phyloP scores from a whole-genome alignment of 2,797 vertebrate species.

The Knipowitschia caucasica region DNA sequence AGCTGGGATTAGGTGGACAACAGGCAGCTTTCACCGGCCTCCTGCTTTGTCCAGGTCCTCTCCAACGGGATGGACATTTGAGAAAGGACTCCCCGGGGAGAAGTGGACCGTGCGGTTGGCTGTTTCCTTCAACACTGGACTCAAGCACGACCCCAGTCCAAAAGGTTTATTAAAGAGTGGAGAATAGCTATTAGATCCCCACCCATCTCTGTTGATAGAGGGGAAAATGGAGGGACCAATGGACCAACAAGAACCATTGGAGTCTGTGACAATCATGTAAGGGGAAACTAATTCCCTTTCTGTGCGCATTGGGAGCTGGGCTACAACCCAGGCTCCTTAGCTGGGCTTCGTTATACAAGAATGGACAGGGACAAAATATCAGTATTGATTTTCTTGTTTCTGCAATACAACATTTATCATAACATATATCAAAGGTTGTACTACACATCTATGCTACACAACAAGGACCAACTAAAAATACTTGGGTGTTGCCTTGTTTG shows the following conservation, averaged over 20 bases:
- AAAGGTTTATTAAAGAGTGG: slow-evolving; percentile 69
- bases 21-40: slow-evolving; percentile 66
- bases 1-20: slow-evolving; percentile 69
- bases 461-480: not conserved
- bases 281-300: slow-evolving; percentile 50
- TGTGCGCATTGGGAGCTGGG: slow-evolving; percentile 14
- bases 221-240: slow-evolving; percentile 55
- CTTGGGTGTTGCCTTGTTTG: too few relatives aligned
- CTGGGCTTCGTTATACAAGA: slow-evolving; percentile 3
- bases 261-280: slow-evolving; percentile 55
- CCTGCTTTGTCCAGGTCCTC: slow-evolving; percentile 68
- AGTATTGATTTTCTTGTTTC: slow-evolving; percentile 3
- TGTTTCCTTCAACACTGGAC: slow-evolving; percentile 60
- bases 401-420: not conserved
- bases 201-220: slow-evolving; percentile 61
- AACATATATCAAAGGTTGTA: not conserved
- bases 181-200: slow-evolving; percentile 69
- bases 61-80: slow-evolving; percentile 58
- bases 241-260: slow-evolving; percentile 50
- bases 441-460: not conserved
- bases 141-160: slow-evolving; percentile 57
- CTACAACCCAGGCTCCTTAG: slow-evolving; percentile 1
- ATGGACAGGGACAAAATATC: slow-evolving; percentile 5
- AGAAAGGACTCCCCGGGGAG: slow-evolving; percentile 68
- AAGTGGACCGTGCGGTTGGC: slow-evolving; percentile 55